Evolutionary conservation across 2,113 vertebrate genomes (phyloP).

Genomic region (Tapirus terrestris): DNA sequence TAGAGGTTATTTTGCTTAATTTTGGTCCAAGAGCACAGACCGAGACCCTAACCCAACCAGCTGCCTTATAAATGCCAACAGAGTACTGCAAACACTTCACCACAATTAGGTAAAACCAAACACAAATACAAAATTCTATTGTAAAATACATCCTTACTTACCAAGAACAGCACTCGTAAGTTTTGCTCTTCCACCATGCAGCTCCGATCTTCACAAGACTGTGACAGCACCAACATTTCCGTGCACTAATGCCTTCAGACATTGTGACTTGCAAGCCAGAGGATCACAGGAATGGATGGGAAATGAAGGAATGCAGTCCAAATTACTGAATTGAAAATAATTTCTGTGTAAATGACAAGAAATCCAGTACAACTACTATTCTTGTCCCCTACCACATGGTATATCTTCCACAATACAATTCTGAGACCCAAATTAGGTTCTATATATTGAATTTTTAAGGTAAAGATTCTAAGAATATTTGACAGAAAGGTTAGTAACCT

Average conservation of each 20-base stretch:
- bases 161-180: neutral
- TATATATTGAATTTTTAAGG: neutral
- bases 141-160: neutral
- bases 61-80: neutral
- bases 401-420: neutral
- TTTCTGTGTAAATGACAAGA: neutral
- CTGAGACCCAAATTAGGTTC: neutral
- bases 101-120: neutral
- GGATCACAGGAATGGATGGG: neutral
- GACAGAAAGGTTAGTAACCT: neutral
- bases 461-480: neutral
- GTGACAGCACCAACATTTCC: neutral
- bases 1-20: neutral
- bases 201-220: neutral
- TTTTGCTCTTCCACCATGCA: neutral
- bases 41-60: neutral
- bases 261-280: neutral
- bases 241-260: neutral
- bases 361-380: neutral
- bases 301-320: neutral
- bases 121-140: neutral
- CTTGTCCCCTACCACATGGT: rapidly evolving
- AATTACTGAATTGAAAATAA: neutral
- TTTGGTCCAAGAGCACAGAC: neutral
- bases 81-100: neutral